Base-by-base conservation (phyloP, 2,888 invertebrate genomes). In the Drosophila peninsularis region DNA sequence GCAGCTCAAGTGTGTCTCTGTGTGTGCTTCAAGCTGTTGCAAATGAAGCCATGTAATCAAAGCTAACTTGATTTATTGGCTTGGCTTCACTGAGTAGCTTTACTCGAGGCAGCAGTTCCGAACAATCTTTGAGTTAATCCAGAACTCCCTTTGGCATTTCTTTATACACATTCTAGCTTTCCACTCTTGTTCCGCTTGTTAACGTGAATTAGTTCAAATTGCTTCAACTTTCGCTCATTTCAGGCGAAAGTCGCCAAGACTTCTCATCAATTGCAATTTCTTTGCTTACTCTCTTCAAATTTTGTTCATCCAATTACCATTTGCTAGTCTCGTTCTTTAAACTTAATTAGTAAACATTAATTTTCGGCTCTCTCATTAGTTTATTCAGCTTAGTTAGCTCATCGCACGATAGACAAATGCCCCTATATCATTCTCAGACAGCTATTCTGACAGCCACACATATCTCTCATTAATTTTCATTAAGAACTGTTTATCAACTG, bases 41-140 rank as follows among this genome's bases (percentile, higher is more conserved):
- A 69, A 75, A 49, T 63, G 30, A 37, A 52, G 75, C 63, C 45
- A 36, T 36, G 37, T 19, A 68, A 76, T 71, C 53, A 75, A 60
- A 55, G 42, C 37, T 36, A 60, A 53, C 17, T 50, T 50, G 37
- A 62, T 56, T 71, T 65, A 70, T 70, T 62, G 52, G 44, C 52
- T 34, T 10, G n/a, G 10, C 21, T 19, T 10, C 27, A 37, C 24
- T 36, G 24, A 21, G 36, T 2, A 24, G 10, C 24, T 24, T 50
- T 36, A n/a, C 52, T 37, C 36, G n/a, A 36, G 52, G 37, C 24
- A 24, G n/a, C 21, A 10, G 2, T 19, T 39, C 7, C 5, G n/a
- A n/a, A n/a, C n/a, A n/a, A n/a, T n/a, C 45, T n/a, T 10, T 1
- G 32, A 13, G 13, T 19, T 1, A 50, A 9, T 50, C 30, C 14